Evolutionary conservation across 2,797 vertebrate species (phyloP).

Genomic region (Columba guinea): DNA sequence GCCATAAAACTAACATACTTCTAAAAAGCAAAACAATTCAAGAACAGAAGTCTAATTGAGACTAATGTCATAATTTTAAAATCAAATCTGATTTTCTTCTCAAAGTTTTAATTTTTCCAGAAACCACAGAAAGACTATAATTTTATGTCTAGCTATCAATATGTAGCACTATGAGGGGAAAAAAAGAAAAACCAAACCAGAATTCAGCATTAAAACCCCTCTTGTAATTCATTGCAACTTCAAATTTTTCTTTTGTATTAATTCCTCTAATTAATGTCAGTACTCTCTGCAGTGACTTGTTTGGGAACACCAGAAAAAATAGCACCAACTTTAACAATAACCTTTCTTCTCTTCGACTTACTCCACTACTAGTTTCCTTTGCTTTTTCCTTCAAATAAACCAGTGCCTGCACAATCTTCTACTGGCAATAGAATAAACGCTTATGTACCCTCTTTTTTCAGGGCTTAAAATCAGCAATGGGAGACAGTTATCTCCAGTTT

Average conservation of each 20-base stretch:
- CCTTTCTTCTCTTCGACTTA: neutral
- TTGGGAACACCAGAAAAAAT: neutral
- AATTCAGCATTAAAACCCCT: neutral
- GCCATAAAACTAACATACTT: neutral
- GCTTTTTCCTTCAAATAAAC: neutral
- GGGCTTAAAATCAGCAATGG: neutral
- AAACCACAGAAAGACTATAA: neutral
- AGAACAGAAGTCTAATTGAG: neutral
- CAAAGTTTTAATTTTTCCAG: neutral
- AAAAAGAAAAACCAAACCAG: neutral
- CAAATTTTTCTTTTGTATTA: neutral
- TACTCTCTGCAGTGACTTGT: neutral
- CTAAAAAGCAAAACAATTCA: neutral
- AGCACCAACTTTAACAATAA: neutral
- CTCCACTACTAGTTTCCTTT: neutral
- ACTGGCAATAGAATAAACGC: neutral
- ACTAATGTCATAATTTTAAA: neutral
- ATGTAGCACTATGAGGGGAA: neutral
- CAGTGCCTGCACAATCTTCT: neutral
- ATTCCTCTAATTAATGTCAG: neutral
- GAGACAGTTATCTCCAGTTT: neutral
- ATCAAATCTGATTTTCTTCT: neutral
- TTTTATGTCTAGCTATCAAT: neutral
- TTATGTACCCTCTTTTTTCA: neutral
- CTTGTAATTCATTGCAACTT: neutral